Evolutionary conservation across 2,888 invertebrate genomes (phyloP), one percentile per base, ranked within the genome.

Genomic region (Phengaris alcon): DNA sequence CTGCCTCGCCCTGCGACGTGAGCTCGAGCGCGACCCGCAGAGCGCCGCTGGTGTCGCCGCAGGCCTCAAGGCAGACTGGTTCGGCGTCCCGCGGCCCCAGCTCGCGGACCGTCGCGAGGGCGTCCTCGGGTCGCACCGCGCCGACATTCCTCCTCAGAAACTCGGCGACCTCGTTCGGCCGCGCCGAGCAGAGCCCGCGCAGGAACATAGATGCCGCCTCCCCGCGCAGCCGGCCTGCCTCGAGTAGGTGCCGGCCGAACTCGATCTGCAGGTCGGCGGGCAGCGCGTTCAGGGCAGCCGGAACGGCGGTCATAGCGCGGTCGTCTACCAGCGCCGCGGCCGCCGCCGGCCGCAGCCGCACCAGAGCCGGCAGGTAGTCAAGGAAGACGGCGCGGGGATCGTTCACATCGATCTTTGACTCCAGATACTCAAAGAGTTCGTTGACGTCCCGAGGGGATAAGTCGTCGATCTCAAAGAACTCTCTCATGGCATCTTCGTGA

Each of bases 121-220:
- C 92, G 22, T 89, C 88, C 79, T 93, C 93, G 12, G 93, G 93
- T 0, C 90, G 85, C 9, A 93, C 84, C 52, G 86, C 79, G 6
- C 91, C 90, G 6, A 86, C 82, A 75, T 90, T 84, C 46, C 86
- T 84, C 7, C 77, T 76, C 7, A 93, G 82, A 77, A 93, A 93
- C 0, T 78, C 77, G 44, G 84, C 83, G 52, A 89, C 91, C 7
- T 82, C 82, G 5, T 74, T 74, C 0, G 91, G 89, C 0, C 85
- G 83, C 46, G 78, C 77, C 3, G 79, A 79, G 79, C 92, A 91
- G 57, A 91, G 83, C 57, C 84, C 84, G 55, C 87, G 85, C 75
- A 93, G 81, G 75, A 91, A 86, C 5, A 81, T 82, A 2, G 84
- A 83, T 5, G 90, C 89, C 59, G 86, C 85, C 44, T 86, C 87